A percentile compares a stretch with the other conserved stretches of the same genome.
Conservation (phyloP, 2,888 invertebrate species). For the Drosophila falleni region DNA sequence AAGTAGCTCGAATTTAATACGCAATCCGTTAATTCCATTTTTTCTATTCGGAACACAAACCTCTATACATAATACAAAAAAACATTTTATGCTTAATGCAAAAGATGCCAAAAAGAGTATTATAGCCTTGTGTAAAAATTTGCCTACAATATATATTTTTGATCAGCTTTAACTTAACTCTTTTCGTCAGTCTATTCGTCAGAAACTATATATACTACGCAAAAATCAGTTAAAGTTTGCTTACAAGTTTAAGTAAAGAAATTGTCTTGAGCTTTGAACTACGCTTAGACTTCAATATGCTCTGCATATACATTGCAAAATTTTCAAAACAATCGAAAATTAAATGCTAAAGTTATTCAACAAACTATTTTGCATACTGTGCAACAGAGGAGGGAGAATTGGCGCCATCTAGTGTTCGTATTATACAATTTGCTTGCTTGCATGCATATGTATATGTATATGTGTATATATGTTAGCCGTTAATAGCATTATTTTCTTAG, state of each 20-base stretch:
- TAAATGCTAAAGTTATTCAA: not conserved
- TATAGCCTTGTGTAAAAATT: not conserved
- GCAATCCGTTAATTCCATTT: slow-evolving; percentile 27
- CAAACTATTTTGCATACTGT: slow-evolving; percentile 2
- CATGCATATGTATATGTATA: no score
- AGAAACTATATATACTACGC: no score
- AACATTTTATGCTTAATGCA: not conserved
- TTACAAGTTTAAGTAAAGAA: no score
- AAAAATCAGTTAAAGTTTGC: no score
- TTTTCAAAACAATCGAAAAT: not conserved
- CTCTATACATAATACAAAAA: not conserved
- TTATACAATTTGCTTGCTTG: not conserved
- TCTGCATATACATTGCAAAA: no score
- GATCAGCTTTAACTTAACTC: not conserved
- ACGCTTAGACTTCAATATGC: no score
- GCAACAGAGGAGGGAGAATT: not conserved
- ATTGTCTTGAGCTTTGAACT: no score
- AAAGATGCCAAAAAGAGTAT: not conserved
- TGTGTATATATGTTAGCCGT: no score
- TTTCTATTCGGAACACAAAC: slow-evolving; percentile 17
- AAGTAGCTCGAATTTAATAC: slow-evolving; percentile 2
- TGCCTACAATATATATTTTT: no score
- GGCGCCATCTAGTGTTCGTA: not conserved
- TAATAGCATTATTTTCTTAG: no score
- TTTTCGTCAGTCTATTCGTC: no score